Percentiles rank a stretch among this genome's conserved stretches.
These are phyloP conservation scores for Leptodactylus fuscus DNA, from an alignment of 2,113 vertebrate species.

Conservation along the genomic window DNA sequence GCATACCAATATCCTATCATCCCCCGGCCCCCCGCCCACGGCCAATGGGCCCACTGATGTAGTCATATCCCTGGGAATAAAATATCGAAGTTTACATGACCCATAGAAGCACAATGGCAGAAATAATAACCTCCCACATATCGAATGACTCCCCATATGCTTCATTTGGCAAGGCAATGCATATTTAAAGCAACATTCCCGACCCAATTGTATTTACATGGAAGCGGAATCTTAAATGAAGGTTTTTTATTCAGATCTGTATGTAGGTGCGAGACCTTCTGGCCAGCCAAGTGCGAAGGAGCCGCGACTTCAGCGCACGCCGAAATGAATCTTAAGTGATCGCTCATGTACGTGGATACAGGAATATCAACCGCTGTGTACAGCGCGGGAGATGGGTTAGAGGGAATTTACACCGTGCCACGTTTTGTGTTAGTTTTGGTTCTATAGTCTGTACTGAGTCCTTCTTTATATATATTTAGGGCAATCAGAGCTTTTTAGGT, in stretches of 20 bases:
- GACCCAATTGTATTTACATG: not conserved
- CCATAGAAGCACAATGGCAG: constrained; percentile 3
- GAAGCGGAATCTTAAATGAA: not conserved
- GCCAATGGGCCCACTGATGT: not conserved
- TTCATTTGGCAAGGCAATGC: constrained; percentile 39
- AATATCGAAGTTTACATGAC: constrained; percentile 32
- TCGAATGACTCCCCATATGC: constrained; percentile 34
- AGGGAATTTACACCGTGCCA: not conserved
- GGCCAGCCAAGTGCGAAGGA: not conserved
- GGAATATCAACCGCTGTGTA: not conserved
- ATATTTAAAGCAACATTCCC: constrained; percentile 3
- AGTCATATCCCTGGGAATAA: not conserved
- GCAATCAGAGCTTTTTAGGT: not conserved
- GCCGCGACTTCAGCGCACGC: not conserved
- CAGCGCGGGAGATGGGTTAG: not conserved
- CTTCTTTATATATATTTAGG: not conserved
- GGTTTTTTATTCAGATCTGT: not conserved
- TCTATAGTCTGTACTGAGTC: not conserved
- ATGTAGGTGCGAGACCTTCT: not conserved
- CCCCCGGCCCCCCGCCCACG: not conserved
- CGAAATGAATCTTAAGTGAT: not conserved
- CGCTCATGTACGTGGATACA: not conserved
- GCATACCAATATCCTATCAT: constrained; percentile 40
- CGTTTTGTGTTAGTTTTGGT: not conserved
- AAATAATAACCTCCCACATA: constrained; percentile 45